Evolutionary conservation across 2,888 invertebrate genomes (phyloP), one percentile per base, ranked within the genome.

Genomic region (Apoda limacodes): DNA sequence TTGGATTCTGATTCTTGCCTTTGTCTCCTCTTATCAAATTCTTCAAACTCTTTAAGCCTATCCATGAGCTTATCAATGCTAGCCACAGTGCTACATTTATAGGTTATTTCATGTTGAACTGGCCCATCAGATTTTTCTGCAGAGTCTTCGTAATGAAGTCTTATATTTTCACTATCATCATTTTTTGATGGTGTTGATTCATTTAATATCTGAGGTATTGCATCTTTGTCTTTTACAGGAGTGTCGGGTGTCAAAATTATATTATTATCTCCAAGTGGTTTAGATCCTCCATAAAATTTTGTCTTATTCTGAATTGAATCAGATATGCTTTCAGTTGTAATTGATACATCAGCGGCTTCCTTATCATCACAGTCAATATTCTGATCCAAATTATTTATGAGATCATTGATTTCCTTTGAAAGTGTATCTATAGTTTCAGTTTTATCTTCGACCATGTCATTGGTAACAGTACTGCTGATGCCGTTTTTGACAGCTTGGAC

Each of bases 31-130:
- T 74, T 81, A 48, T 78, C 78, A 35, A 76, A 68, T 44, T 80
- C 82, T 46, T 80, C 82, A 47, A 82, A 82, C 37, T 69, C 76
- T 50, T 78, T 82, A 28, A 81, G 59, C 48, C 80, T 70, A 30
- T 78, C 78, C 71, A 81, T 82, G 14, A 82, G 56, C 42, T 78
- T 81, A 39, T 80, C 81, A 48, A 82, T 81, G 43, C 75, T 78
- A 9, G 78, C 74, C 11, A 74, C 71, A 24, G 67, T 50, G 20
- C 55, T 66, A 36, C 63, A 62, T 43, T 72, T 76, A 42, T 64
- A 78, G 14, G 69, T 52, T 34, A 70, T 59, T 33, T 72, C 75
- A 35, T 56, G 62, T 41, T 66, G 67, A 5, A 52, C 47, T 11
- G 52, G 46, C 23, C 78, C 78, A 25, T 56, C 50, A 9, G 61